Evolutionary conservation across 2,113 vertebrate genomes (phyloP), one percentile per base, ranked within the genome.

Genomic region (Columbina picui): DNA sequence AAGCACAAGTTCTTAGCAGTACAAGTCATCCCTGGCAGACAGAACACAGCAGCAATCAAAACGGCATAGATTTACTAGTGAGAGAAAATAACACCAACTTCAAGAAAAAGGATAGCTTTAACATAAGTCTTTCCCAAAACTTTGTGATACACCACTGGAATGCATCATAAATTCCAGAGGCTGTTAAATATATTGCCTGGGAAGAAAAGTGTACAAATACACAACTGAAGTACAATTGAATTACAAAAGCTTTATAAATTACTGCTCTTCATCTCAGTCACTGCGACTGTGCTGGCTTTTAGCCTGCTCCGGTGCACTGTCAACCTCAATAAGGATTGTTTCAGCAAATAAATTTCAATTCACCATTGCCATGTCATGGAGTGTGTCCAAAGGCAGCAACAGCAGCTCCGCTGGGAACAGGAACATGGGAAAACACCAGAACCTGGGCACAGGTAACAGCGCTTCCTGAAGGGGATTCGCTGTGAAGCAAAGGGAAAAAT

Each of bases 181-280:
- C 70, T 84, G 29, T 80, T 93, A 90, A 93, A 91, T 71, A 64
- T 67, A 90, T 22, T 75, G 68, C 82, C 65, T 29, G 30, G 53
- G 76, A 94, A 91, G 65, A 82, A 43, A 81, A 82, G 3, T 38
- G 43, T 76, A 95, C 87, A 90, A 91, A 85, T 39, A 63, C 70
- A 68, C 70, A 52, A 43, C 47, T 47, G 6, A 84, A 95, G 74
- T 39, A 79, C 25, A 85, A 90, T 15, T 79, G 85, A 56, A 90
- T 94, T 90, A 87, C 39, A n/a, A 79, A 94, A 87, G 69, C 74
- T 95, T 36, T 75, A 0, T 38, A 75, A 79, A 30, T 93, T 79
- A 49, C 78, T 64, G 57, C n/a, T 80, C 50, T 79, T 84, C 69
- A 75, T 75, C 84, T 84, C 81, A 56, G 74, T 38, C 70, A 18